Base-by-base conservation (phyloP, 2,797 vertebrate genomes). In the Nothura maculosa region DNA sequence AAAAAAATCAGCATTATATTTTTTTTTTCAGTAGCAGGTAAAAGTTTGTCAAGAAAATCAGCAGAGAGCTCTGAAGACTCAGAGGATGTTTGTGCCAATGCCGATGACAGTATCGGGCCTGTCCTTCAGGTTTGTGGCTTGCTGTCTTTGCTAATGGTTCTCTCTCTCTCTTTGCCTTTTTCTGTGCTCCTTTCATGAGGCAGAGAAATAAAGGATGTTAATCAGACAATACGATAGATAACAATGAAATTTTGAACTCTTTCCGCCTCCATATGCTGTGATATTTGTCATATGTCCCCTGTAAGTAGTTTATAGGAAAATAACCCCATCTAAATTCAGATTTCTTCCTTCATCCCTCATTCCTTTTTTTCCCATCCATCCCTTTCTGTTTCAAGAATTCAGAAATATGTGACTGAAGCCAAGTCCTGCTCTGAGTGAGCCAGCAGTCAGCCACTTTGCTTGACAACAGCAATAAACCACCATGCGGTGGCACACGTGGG, bases 101-200 rank as follows among this genome's bases (percentile, higher is more conserved):
- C 90, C 5, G 93, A 94, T 6, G 96, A 96, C 2, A 70, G 92
- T 55, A 40, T 97, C 0, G 98, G 98, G 58, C 92, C 97, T 2
- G 98, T 98, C 69, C 98, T 99, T 28, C 99, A 99, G 98, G 99
- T 99, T 69, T 57, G 97, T 96, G 52, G 17, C 1, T 85, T 48
- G 13, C 43, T 88, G 91, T 25, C 60, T 90, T 58, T 93, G 12
- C 38, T 48, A 22, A 1, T 68, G 50, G 6, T 62, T 25, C 3
- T 64, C 25, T 12, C 60, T 9, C 3, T 9, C 3, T 60, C 68
- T 81, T 85, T 64, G 4, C 25, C 8, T 60, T 69, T 81, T 85
- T 66, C 4, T 27, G 9, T 4, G 3, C 81, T 9, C 6, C 6
- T 89, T 80, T 85, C 42, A 45, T 74, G 45, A 38, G 15, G 6